Percentiles rank a stretch among this genome's conserved stretches.
Conservation (phyloP, 2,113 vertebrate genomes). For the human (Homo sapiens) region DNA sequence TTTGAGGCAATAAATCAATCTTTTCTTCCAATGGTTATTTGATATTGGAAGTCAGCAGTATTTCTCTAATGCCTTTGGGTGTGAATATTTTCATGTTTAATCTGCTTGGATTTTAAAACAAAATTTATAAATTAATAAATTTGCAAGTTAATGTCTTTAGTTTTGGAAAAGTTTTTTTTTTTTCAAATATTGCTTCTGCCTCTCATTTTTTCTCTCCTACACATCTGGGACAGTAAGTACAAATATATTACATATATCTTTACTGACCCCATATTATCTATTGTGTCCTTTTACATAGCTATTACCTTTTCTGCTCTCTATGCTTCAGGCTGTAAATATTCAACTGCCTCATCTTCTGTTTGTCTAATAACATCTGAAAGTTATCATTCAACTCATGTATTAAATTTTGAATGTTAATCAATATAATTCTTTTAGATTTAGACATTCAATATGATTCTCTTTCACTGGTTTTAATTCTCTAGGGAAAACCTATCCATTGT, state of each 20-base stretch:
- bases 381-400: neutral
- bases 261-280: neutral
- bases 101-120: neutral
- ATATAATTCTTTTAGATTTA: neutral
- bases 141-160: neutral
- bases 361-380: neutral
- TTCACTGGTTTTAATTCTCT: neutral
- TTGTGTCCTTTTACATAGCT: neutral
- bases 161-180: neutral
- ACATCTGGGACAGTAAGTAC: neutral
- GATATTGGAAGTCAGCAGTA: neutral
- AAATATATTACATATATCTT: neutral
- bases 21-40: neutral
- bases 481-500: neutral
- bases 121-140: neutral
- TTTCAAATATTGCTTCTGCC: neutral
- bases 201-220: neutral
- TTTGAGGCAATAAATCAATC: neutral
- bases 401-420: neutral
- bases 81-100: neutral
- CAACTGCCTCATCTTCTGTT: neutral
- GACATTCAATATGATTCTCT: neutral
- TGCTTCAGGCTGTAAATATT: neutral
- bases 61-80: neutral
- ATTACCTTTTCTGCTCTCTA: neutral